phyloP scores from a whole-genome alignment of 2,888 invertebrate genomes.

The Morpho achilles region DNA sequence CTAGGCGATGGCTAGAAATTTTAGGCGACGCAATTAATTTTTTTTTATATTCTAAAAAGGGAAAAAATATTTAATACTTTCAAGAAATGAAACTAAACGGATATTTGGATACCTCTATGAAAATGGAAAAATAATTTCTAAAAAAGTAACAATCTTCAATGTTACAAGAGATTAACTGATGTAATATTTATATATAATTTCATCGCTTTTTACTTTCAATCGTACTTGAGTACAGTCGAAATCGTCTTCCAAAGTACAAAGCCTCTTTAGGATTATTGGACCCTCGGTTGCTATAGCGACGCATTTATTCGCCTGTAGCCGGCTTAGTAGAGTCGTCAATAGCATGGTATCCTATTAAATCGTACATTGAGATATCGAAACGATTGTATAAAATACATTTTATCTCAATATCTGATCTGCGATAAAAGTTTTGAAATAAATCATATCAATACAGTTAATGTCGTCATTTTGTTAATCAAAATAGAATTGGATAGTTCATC shows the following conservation, averaged over 20 bases:
- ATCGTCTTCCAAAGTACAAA: constrained; percentile 61
- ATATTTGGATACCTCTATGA: too few species aligned
- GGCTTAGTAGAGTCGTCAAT: constrained; percentile 68
- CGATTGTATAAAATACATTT: constrained; percentile 26
- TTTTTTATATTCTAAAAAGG: too few species aligned
- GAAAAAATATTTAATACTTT: too few species aligned
- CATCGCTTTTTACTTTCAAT: constrained; percentile 42
- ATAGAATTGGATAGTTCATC: too few species aligned
- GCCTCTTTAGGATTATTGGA: constrained; percentile 71
- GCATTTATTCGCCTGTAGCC: constrained; percentile 62
- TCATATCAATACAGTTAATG: constrained; percentile 5
- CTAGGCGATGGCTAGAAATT: too few species aligned
- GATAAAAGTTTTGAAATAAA: constrained; percentile 14
- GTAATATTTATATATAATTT: constrained; percentile 28
- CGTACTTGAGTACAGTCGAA: constrained; percentile 54
- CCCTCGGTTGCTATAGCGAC: constrained; percentile 64
- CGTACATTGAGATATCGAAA: constrained; percentile 38
- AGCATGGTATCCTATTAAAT: constrained; percentile 68
- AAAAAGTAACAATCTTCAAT: too few species aligned
- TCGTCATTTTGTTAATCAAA: too few species aligned
- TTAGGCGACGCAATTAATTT: too few species aligned
- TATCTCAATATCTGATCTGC: constrained; percentile 20
- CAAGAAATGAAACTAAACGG: too few species aligned
- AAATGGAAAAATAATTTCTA: too few species aligned
- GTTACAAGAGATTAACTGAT: too few species aligned